Evolutionary conservation across 1,140 invertebrate genomes (phyloP).

Genomic region (Drosophila lacertosa): DNA sequence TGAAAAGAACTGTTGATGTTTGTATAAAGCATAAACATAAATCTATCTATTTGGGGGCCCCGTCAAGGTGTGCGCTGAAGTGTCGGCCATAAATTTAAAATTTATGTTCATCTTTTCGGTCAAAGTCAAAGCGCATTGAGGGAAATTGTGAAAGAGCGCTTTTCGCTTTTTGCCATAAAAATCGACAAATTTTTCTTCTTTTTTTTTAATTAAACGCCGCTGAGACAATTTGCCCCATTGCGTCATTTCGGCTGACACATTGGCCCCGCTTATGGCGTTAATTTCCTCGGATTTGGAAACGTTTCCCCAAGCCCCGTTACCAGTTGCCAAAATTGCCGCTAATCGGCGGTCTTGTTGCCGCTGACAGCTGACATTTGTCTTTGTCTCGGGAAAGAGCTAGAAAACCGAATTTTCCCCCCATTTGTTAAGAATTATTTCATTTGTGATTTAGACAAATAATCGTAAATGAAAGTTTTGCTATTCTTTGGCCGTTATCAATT

Average conservation of each 20-base stretch:
- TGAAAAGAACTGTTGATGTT: conserved; percentile 78
- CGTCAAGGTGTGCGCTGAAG: conserved; percentile 64
- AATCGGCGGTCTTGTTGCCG: conserved; percentile 48
- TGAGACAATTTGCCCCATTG: conserved; percentile 51
- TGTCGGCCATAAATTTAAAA: conserved; percentile 74
- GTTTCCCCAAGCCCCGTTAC: not conserved
- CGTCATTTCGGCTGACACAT: conserved; percentile 59
- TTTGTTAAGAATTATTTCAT: not conserved
- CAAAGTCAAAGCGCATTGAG: conserved; percentile 29
- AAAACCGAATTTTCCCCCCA: not conserved
- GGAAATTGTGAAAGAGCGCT: conserved; percentile 7
- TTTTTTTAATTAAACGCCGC: conserved; percentile 59
- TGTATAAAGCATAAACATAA: conserved; percentile 60
- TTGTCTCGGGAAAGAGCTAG: conserved; percentile 21
- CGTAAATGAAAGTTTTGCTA: not conserved
- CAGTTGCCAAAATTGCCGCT: conserved; percentile 48
- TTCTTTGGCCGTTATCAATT: too few species aligned
- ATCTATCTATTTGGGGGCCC: conserved; percentile 59
- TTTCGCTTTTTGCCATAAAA: not conserved
- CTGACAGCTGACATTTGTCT: conserved; percentile 60
- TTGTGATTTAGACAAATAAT: not conserved
- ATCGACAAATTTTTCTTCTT: conserved; percentile 17
- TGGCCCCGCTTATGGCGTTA: conserved; percentile 37
- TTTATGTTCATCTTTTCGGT: conserved; percentile 71
- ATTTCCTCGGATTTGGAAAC: conserved; percentile 3